Conservation (phyloP, 2,113 vertebrate species). For the Chitala chitala region DNA sequence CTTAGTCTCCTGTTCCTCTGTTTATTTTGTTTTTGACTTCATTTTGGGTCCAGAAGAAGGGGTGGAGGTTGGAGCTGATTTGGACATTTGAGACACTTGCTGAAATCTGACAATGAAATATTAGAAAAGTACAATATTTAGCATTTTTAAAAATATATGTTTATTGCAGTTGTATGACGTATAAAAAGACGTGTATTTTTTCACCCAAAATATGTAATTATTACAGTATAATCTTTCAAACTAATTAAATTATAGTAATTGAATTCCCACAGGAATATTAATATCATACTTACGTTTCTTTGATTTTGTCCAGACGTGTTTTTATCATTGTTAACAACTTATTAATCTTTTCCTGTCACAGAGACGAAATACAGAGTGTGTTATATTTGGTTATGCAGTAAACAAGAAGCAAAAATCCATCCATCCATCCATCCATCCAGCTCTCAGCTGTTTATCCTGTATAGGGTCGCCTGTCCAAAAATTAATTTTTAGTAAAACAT, state of each 20-base stretch:
- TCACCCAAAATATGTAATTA: neutral
- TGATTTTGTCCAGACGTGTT: slow-evolving; percentile 66
- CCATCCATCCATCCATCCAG: neutral
- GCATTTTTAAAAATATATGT: neutral
- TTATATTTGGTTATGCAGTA: neutral
- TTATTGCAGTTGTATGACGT: neutral
- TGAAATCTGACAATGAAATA: slow-evolving; percentile 44
- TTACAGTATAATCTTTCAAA: neutral
- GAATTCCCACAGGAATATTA: neutral
- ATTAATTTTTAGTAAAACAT: no score
- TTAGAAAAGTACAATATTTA: neutral
- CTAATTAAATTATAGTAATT: neutral
- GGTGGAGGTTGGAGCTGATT: slow-evolving; percentile 33
- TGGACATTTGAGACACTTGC: slow-evolving; percentile 37
- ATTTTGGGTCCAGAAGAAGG: slow-evolving; percentile 43
- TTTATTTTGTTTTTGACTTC: slow-evolving; percentile 64
- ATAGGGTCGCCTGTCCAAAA: no score
- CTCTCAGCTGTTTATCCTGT: no score
- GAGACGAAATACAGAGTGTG: neutral
- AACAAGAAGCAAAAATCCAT: neutral
- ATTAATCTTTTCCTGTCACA: slow-evolving; percentile 72
- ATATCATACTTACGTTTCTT: slow-evolving; percentile 65
- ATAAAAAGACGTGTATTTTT: neutral
- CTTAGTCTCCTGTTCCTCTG: neutral
- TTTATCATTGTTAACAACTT: slow-evolving; percentile 62